Evolutionary conservation across 64 coral and sea anemone genomes (phyloP), one percentile per base, ranked within the genome.

Genomic region (Actinia tenebrosa): DNA sequence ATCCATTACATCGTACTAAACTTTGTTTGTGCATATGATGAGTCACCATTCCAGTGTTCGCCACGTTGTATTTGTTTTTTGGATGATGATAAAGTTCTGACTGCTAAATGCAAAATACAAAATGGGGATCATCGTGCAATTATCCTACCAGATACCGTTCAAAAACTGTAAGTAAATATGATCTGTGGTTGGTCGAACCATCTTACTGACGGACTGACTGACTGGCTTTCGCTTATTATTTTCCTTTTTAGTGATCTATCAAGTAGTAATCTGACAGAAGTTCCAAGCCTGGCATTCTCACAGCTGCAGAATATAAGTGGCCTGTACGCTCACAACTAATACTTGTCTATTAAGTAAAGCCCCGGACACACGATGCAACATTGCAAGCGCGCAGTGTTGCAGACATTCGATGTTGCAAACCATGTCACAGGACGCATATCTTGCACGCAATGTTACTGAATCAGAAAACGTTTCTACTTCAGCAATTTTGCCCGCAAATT

Each of bases 231-330:
- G 56, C 25, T 23, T 82, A 37, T 82, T 22, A 27, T 52, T 45
- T 63, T 13, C 47, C 47, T 14, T 66, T 37, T 13, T 55, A 89
- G 88, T 8, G 88, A 89, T 89, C 71, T 89, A 18, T 89, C 88
- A 10, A 75, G 52, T 45, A 89, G 72, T 25, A 46, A 22, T 37
- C 52, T 89, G 44, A 53, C 56, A 71, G 88, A 89, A 42, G 64
- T 89, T 84, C 88, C 88, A 13, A 75, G 17, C 15, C 58, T 27
- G 72, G 88, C 80, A 0, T 89, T 89, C 83, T 64, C 60, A 77
- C 13, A 55, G 0, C 22, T 84, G 26, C 81, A 60, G 5, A 18
- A 84, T 71, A 79, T 89, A 44, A 25, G 82, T 30, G 4, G 20
- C 47, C 56, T 89, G 88, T 89, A 13, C 75, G 88, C 56, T 16